phyloP scores from a whole-genome alignment of 2,113 vertebrate genomes.

The Passer montanus region DNA sequence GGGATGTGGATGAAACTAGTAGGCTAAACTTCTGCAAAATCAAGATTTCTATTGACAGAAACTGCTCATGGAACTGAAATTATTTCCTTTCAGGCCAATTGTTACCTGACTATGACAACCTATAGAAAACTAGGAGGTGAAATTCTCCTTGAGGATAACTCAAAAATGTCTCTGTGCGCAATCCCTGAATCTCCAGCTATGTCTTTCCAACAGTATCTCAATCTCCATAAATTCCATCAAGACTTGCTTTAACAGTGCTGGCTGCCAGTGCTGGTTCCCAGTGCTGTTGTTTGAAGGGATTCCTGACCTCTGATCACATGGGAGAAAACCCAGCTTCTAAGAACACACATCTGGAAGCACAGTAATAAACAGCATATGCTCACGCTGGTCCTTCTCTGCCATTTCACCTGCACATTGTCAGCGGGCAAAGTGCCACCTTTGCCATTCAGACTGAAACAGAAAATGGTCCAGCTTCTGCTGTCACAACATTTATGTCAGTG shows the following conservation, averaged over 20 bases:
- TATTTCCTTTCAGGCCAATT: not conserved
- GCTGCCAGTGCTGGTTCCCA: not conserved
- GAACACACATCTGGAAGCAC: not conserved
- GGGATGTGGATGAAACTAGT: not conserved
- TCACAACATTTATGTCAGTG: not conserved
- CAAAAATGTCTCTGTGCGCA: not conserved
- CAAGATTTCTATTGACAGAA: not conserved
- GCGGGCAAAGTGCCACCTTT: not conserved
- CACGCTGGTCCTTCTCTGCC: not conserved
- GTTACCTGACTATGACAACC: not conserved
- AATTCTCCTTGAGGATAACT: not conserved
- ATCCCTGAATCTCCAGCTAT: not conserved
- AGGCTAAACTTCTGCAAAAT: not conserved
- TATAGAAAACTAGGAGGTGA: not conserved
- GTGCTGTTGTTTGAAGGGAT: not conserved
- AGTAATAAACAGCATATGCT: not conserved
- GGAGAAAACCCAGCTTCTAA: not conserved
- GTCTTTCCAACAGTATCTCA: not conserved
- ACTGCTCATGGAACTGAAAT: not conserved
- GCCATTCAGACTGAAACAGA: not conserved
- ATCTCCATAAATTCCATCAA: not conserved
- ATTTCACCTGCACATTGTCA: accelerated
- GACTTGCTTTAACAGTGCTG: not conserved
- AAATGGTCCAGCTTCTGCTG: not conserved
- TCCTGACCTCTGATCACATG: not conserved